Percentiles rank a stretch among this genome's conserved stretches.
Evolutionary conservation across 2,797 vertebrate species (phyloP).

Genomic region (Gymnothorax javanicus): DNA sequence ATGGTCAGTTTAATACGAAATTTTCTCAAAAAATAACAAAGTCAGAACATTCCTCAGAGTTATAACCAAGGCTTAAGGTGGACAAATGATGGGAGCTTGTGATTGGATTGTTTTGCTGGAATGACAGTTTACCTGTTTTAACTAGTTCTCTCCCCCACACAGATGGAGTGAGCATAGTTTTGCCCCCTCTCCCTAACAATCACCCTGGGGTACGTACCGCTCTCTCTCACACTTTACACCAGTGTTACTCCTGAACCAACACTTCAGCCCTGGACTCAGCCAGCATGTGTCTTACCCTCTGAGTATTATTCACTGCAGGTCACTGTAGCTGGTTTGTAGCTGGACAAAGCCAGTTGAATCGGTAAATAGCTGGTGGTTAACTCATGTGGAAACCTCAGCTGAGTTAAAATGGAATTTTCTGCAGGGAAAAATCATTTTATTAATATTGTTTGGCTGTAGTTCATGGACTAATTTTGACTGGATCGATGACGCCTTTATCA

Average conservation of each 20-base stretch:
- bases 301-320: neutral
- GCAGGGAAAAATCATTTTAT: neutral
- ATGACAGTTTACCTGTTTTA: neutral
- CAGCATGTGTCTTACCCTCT: neutral
- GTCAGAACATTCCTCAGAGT: too few relatives aligned
- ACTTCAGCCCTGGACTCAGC: neutral
- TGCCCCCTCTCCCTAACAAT: conserved; percentile 43
- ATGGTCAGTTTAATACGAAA: too few relatives aligned
- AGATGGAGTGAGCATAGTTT: conserved; percentile 35
- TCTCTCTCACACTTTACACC: conserved; percentile 21
- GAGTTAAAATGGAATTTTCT: too few relatives aligned
- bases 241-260: neutral
- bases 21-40: too few relatives aligned
- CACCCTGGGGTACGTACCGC: conserved; percentile 42
- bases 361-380: too few relatives aligned
- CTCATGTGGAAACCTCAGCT: too few relatives aligned
- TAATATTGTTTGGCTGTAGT: neutral
- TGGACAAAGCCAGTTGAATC: too few relatives aligned
- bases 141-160: neutral
- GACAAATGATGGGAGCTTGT: neutral
- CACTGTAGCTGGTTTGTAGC: too few relatives aligned
- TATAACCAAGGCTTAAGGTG: neutral
- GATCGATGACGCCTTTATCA: neutral
- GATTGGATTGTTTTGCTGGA: neutral
- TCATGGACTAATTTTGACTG: neutral